A percentile compares a stretch with the other conserved stretches of the same genome.
phyloP scores from a whole-genome alignment of 2,888 invertebrate genomes.

The Phrixothrix hirtus region DNA sequence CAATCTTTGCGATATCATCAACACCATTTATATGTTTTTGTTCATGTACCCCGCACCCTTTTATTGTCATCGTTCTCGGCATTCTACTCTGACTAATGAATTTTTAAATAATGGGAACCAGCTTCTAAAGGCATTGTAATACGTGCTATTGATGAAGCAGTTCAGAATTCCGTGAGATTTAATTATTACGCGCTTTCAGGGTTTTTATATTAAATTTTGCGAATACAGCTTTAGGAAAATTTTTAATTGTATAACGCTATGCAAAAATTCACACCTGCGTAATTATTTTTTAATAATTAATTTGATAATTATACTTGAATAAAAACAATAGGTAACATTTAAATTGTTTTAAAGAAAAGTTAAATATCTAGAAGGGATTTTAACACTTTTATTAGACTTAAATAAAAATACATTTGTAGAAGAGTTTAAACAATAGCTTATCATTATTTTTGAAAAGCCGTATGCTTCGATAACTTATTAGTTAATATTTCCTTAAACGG shows the following conservation, averaged over 20 bases:
- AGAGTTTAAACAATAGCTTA: too few species aligned
- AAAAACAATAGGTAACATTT: too few species aligned
- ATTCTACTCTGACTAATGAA: conserved; percentile 37
- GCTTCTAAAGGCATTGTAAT: conserved; percentile 39
- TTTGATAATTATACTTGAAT: too few species aligned
- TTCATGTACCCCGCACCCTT: conserved; percentile 18
- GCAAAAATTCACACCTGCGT: too few species aligned
- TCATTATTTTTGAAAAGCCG: too few species aligned
- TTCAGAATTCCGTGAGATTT: conserved; percentile 39
- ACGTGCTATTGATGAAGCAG: conserved; percentile 38
- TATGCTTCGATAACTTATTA: too few species aligned
- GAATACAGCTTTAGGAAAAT: neutral
- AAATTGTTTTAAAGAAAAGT: too few species aligned
- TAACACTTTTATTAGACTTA: too few species aligned
- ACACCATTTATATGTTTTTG: conserved; percentile 27
- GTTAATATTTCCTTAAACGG: too few species aligned
- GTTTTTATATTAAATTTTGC: conserved; percentile 26
- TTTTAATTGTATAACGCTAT: neutral
- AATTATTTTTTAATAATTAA: too few species aligned
- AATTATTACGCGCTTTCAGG: conserved; percentile 33
- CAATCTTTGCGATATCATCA: conserved; percentile 31
- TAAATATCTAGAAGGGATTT: too few species aligned
- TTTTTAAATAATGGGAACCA: conserved; percentile 39
- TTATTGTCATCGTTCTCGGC: conserved; percentile 26
- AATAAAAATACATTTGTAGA: too few species aligned